phyloP scores from a whole-genome alignment of 2,797 vertebrate genomes.

The Choloepus didactylus region DNA sequence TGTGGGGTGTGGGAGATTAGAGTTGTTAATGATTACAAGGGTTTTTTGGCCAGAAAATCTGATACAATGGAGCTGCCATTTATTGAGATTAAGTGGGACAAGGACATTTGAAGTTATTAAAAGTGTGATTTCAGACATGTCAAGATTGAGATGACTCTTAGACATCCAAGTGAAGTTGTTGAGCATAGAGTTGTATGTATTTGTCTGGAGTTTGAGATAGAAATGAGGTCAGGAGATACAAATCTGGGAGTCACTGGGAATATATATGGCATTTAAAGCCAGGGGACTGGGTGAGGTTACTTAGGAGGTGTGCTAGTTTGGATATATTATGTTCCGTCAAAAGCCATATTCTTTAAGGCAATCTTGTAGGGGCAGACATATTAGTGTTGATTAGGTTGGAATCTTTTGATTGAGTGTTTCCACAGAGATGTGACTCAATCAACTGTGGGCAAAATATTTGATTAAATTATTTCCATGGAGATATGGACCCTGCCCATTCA shows the following conservation, averaged over 20 bases:
- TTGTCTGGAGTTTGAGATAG: neutral
- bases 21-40: neutral
- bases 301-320: too few species aligned
- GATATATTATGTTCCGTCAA: too few species aligned
- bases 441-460: too few species aligned
- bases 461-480: too few species aligned
- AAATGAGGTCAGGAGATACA: neutral
- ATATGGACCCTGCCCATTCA: too few species aligned
- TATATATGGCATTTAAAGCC: neutral
- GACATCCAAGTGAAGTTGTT: neutral
- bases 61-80: neutral
- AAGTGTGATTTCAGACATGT: neutral
- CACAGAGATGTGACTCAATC: too few species aligned
- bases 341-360: too few species aligned
- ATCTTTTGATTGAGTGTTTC: too few species aligned
- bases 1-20: neutral
- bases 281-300: neutral
- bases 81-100: neutral
- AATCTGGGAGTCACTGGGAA: neutral
- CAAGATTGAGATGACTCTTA: conserved; percentile 38
- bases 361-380: too few species aligned
- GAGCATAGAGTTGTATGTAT: neutral
- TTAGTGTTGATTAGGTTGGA: too few species aligned
- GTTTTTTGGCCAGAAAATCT: neutral
- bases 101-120: neutral